phyloP scores from a whole-genome alignment of 1,140 invertebrate species.

The Bactericera cockerelli region DNA sequence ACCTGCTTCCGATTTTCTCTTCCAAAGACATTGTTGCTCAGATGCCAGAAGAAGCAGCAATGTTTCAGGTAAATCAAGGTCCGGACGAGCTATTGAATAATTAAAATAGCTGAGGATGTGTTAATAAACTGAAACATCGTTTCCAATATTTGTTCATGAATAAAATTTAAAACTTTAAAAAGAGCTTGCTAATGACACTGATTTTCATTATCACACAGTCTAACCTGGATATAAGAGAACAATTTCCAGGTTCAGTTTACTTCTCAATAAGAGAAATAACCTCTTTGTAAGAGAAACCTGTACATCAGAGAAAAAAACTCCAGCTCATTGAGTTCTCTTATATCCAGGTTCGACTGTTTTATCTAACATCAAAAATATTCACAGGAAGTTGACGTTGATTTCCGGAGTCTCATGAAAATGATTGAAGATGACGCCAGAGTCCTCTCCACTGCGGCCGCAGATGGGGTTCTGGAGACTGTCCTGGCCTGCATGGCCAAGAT shows the following conservation, averaged over 20 bases:
- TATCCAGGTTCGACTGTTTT: too few species aligned
- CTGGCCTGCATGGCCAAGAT: conserved; percentile 52
- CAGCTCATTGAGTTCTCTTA: too few species aligned
- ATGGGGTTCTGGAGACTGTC: conserved; percentile 58
- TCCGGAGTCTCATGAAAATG: conserved; percentile 59
- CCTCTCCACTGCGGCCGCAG: conserved; percentile 49
- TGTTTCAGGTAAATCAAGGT: conserved; percentile 46
- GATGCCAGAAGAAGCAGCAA: conserved; percentile 74
- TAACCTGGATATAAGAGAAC: too few species aligned
- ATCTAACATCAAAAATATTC: too few species aligned
- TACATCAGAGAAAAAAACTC: too few species aligned
- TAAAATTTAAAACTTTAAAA: background rate
- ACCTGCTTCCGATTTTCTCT: conserved; percentile 81
- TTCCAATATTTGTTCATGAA: background rate
- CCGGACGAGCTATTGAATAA: background rate
- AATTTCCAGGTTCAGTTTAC: too few species aligned
- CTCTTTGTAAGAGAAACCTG: too few species aligned
- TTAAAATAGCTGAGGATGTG: background rate
- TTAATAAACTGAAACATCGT: background rate
- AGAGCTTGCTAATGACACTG: too few species aligned
- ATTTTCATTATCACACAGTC: too few species aligned
- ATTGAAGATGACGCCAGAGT: conserved; percentile 57
- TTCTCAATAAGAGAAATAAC: too few species aligned
- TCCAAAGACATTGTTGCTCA: conserved; percentile 85
- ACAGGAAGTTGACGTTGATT: conserved; percentile 54